Conservation (phyloP, 1,140 invertebrate species). For the Conus betulinus region DNA sequence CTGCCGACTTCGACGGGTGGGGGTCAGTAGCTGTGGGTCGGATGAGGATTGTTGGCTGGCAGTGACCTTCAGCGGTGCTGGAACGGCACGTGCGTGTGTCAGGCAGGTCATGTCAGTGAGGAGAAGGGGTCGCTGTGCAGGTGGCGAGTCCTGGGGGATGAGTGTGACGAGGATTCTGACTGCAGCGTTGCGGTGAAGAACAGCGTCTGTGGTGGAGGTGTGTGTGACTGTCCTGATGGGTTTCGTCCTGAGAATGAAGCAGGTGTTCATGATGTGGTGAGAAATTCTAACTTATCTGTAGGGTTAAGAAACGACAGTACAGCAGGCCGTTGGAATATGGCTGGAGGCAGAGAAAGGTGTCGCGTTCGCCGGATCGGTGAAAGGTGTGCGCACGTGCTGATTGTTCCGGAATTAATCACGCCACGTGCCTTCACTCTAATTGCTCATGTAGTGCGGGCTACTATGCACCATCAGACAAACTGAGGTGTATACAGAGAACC, state of each 20-base stretch:
- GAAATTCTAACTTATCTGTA: neutral
- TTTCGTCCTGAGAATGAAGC: neutral
- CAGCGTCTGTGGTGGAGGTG: neutral
- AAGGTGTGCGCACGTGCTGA: conserved; percentile 26
- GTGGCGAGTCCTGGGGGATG: conserved; percentile 23
- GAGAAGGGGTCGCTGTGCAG: conserved; percentile 37
- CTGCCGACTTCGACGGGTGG: conserved; percentile 4
- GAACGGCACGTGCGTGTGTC: conserved; percentile 41
- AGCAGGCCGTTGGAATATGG: neutral
- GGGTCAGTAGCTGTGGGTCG: neutral
- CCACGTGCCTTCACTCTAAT: neutral
- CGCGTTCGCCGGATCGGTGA: neutral
- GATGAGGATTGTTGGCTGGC: conserved; percentile 47
- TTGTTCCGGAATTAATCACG: conserved; percentile 18
- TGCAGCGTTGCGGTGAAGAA: conserved; percentile 41
- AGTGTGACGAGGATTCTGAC: conserved; percentile 45
- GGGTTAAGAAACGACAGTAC: neutral
- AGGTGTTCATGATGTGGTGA: neutral
- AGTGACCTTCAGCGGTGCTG: conserved; percentile 43
- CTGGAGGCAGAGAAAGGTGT: neutral
- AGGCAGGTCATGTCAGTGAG: conserved; percentile 37
- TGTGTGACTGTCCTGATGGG: conserved; percentile 9
- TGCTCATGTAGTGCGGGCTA: neutral
- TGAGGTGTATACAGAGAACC: neutral
- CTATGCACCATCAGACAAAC: neutral